phyloP scores from a whole-genome alignment of 2,888 invertebrate genomes.

The Callinectes sapidus region DNA sequence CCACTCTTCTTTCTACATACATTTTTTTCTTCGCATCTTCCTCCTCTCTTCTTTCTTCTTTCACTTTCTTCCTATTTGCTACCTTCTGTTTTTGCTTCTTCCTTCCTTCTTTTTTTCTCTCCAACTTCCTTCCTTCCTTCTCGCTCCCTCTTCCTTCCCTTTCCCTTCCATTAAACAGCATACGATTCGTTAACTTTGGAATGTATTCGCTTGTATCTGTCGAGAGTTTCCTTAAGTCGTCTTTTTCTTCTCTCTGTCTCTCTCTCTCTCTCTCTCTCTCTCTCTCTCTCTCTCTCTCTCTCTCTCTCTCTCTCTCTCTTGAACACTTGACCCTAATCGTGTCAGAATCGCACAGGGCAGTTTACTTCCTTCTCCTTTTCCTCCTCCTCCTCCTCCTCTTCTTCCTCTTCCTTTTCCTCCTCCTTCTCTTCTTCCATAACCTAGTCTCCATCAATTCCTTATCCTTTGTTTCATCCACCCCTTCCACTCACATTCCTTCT shows the following conservation, averaged over 20 bases:
- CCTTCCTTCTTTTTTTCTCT: too few species aligned
- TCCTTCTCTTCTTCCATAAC: background rate
- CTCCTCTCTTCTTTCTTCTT: background rate
- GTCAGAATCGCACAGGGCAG: background rate
- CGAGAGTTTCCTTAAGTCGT: too few species aligned
- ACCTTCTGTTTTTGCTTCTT: background rate
- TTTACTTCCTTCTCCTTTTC: background rate
- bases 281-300: constrained; percentile 1
- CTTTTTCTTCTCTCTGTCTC: background rate
- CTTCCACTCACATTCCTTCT: background rate
- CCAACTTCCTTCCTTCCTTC: too few species aligned
- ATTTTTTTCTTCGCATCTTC: background rate
- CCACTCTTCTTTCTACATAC: background rate
- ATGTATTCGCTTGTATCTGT: too few species aligned
- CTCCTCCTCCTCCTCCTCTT: background rate
- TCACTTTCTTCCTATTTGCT: background rate
- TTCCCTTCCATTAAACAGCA: too few species aligned
- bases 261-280: constrained; percentile 1
- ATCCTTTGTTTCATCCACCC: background rate
- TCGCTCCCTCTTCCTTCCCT: too few species aligned
- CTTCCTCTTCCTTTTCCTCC: background rate
- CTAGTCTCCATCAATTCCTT: background rate
- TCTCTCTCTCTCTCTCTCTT: constrained; percentile 3
- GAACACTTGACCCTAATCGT: background rate
- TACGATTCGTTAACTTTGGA: too few species aligned